These are phyloP conservation scores for Sphyrna mokarran DNA, from an alignment of 2,113 vertebrate genomes.

Conservation along the genomic window DNA sequence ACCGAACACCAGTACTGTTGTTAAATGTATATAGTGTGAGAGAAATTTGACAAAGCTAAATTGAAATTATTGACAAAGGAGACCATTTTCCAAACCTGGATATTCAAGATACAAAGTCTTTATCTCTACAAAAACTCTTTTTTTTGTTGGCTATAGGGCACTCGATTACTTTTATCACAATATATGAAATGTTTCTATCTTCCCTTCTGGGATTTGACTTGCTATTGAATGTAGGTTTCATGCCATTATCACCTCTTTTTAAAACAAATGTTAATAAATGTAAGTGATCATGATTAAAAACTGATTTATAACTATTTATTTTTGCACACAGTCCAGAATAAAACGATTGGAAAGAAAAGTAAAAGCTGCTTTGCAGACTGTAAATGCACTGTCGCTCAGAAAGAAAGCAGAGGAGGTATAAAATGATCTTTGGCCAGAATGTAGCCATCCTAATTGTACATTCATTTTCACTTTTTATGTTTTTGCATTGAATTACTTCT, in stretches of 20 bases:
- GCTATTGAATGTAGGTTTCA: background rate
- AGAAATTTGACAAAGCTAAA: background rate
- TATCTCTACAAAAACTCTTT: background rate
- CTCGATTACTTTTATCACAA: background rate
- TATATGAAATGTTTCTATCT: background rate
- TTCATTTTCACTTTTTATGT: background rate
- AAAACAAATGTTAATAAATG: background rate
- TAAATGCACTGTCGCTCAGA: background rate
- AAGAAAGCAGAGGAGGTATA: conserved; percentile 10
- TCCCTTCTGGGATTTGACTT: background rate
- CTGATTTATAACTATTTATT: background rate
- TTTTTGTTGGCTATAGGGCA: background rate
- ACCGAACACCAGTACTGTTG: background rate
- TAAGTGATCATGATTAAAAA: background rate
- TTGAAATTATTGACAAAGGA: background rate
- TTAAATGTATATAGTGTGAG: background rate
- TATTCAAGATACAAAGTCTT: background rate
- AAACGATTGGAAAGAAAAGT: conserved; percentile 35
- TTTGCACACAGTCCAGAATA: conserved; percentile 35
- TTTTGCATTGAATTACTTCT: background rate
- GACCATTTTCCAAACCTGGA: background rate
- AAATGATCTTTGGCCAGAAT: background rate
- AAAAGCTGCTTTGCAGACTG: background rate
- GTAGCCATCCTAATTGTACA: background rate
- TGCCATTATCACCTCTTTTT: background rate